A percentile compares a stretch with the other conserved stretches of the same genome.
Conservation (phyloP, 2,113 vertebrate genomes). For the Mus pahari region DNA sequence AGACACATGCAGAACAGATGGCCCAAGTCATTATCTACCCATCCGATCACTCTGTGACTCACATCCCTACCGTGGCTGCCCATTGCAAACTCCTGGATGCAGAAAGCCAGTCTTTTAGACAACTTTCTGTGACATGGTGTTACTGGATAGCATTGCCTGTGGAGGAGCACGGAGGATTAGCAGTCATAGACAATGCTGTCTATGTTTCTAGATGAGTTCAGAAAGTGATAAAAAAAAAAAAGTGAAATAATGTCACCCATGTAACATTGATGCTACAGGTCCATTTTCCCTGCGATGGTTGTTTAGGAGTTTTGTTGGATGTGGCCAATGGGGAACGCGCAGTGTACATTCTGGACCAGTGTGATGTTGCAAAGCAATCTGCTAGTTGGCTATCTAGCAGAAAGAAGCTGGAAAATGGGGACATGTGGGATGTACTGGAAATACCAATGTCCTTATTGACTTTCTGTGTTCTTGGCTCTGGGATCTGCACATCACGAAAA, state of each 20-base stretch:
- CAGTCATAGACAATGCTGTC: not conserved
- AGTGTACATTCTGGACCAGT: not conserved
- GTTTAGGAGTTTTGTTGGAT: not conserved
- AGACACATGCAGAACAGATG: constrained; percentile 86
- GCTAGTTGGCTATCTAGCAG: not conserved
- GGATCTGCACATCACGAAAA: not conserved
- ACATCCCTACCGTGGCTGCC: constrained; percentile 78
- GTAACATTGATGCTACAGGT: not conserved
- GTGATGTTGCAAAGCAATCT: not conserved
- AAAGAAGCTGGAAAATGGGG: not conserved
- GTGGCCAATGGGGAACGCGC: not conserved
- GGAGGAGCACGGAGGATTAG: not conserved
- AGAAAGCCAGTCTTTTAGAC: constrained; percentile 61
- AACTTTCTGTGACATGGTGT: constrained; percentile 45
- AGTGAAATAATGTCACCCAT: constrained; percentile 12
- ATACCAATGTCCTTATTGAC: not conserved
- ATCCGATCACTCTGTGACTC: constrained; percentile 74
- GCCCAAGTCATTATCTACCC: constrained; percentile 70
- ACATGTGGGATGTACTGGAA: not conserved
- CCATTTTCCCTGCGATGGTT: not conserved
- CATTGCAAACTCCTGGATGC: constrained; percentile 57
- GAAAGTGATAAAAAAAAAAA: not conserved
- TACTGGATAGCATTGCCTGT: constrained; percentile 57
- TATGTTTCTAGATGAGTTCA: not conserved
- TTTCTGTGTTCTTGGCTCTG: not conserved